Conservation (phyloP, 35 echinoderm and acorn worm genomes). For the Hemicentrotus pulcherrimus region DNA sequence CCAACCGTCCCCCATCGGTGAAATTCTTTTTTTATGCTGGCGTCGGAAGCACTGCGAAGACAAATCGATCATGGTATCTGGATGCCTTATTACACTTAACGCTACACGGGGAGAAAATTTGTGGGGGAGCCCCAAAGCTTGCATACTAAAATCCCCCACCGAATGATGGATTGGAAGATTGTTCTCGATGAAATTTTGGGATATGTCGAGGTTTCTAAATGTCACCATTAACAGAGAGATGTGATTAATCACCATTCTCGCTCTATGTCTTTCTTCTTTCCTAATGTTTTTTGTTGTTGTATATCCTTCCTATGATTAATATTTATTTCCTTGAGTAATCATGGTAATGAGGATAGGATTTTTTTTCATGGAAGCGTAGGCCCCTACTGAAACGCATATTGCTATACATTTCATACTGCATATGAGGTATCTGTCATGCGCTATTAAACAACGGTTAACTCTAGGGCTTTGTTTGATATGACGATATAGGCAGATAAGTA, state of each 20-base stretch:
- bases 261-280: not conserved
- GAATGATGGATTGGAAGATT: constrained; percentile 20
- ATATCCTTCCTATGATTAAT: not conserved
- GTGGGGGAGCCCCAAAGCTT: constrained; percentile 12
- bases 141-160: not conserved
- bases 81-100: not conserved
- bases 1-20: not conserved
- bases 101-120: constrained; percentile 3
- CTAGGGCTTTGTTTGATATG: too few species aligned
- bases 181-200: constrained; percentile 8
- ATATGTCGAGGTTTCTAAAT: constrained; percentile 16
- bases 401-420: not conserved
- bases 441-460: not conserved
- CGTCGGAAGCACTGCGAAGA: not conserved
- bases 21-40: not conserved
- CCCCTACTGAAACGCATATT: not conserved
- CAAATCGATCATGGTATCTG: not conserved
- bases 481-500: too few species aligned
- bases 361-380: not conserved
- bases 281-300: not conserved
- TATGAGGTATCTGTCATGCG: not conserved
- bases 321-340: not conserved
- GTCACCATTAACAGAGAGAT: not conserved
- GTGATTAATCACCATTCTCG: not conserved
- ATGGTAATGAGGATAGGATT: not conserved